A percentile compares a stretch with the other conserved stretches of the same genome.
phyloP scores from a whole-genome alignment of 2,113 vertebrate genomes.

The Dasypus novemcinctus region DNA sequence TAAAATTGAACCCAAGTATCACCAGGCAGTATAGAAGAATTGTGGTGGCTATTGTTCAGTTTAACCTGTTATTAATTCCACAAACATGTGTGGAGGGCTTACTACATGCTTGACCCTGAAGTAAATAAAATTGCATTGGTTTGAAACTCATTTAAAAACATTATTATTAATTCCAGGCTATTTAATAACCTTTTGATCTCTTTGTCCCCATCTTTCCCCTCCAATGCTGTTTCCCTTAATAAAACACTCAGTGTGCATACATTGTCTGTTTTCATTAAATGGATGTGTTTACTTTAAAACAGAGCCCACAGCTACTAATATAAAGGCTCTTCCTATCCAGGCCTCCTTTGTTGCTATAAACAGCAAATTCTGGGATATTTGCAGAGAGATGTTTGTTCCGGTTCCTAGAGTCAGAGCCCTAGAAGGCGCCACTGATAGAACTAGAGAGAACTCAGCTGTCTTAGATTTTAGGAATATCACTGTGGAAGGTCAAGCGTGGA shows the following conservation, averaged over 20 bases:
- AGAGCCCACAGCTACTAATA: background rate
- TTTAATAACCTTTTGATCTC: slow-evolving; percentile 50
- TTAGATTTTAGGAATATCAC: background rate
- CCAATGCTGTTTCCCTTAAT: slow-evolving; percentile 27
- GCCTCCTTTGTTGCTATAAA: slow-evolving; percentile 17
- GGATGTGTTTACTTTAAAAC: slow-evolving; percentile 56
- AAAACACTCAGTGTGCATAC: background rate
- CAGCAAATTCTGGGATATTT: background rate
- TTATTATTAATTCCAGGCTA: slow-evolving; percentile 34
- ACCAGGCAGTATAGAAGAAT: background rate
- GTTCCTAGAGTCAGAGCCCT: background rate
- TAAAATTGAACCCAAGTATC: background rate
- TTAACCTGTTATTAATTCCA: background rate
- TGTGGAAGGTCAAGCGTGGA: background rate
- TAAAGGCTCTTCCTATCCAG: background rate
- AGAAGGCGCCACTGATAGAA: background rate
- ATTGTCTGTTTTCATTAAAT: slow-evolving; percentile 54
- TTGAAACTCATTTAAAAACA: slow-evolving; percentile 26
- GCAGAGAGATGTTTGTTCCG: background rate
- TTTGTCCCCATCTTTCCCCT: background rate
- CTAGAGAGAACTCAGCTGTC: background rate
- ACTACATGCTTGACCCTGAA: background rate
- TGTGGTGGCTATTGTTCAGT: background rate
- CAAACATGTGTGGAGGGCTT: background rate
- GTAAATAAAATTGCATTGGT: background rate